Evolutionary conservation across 2,113 vertebrate genomes (phyloP).

Genomic region (Tursiops truncatus): DNA sequence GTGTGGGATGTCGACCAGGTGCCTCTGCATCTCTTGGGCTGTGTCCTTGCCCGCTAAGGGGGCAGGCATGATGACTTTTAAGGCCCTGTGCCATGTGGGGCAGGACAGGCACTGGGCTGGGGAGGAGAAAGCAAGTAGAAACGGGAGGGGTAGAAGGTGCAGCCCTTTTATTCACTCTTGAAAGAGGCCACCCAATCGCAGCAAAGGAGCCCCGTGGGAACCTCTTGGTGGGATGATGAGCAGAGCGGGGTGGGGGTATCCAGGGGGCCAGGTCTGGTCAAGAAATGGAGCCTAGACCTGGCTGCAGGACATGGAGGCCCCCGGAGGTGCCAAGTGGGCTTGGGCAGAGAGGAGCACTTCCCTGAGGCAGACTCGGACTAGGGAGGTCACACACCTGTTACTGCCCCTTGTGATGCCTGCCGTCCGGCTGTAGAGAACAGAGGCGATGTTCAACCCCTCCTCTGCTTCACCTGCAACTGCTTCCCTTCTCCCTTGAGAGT

Average conservation of each 20-base stretch:
- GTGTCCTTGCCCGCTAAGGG: background rate
- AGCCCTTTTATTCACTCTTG: background rate
- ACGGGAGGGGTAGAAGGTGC: too few species aligned
- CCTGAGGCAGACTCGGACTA: background rate
- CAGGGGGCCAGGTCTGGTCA: background rate
- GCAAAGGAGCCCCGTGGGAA: fast-evolving
- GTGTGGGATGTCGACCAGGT: background rate
- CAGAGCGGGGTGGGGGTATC: background rate
- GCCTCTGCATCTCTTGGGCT: background rate
- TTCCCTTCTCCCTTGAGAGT: background rate
- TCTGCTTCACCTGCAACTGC: background rate
- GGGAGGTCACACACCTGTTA: too few species aligned
- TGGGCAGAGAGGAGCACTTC: background rate
- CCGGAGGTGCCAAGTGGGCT: background rate
- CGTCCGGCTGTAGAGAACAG: background rate
- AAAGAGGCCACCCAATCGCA: background rate
- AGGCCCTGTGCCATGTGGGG: background rate
- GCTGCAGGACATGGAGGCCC: fast-evolving
- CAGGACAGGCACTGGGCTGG: background rate
- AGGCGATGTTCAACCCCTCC: background rate
- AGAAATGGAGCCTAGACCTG: background rate
- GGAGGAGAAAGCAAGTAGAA: background rate
- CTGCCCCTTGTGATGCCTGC: background rate
- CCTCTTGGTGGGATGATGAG: background rate
- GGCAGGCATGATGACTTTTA: background rate